phyloP scores from a whole-genome alignment of 1,140 invertebrate genomes.

The Platyscapa corneri region DNA sequence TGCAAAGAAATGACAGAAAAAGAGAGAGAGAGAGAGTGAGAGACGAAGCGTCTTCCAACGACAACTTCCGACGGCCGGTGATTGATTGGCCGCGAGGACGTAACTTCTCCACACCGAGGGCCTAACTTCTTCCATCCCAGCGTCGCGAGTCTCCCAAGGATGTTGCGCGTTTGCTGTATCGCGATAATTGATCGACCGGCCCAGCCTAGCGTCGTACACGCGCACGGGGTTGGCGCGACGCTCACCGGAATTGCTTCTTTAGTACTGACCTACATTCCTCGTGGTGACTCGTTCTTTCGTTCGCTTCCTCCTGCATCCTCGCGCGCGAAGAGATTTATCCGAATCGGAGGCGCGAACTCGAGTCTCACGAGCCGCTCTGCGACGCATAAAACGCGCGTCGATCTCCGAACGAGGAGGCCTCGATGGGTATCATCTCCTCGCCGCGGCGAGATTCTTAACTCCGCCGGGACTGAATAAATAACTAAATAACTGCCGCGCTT shows the following conservation, averaged over 20 bases:
- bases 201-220: too few species aligned
- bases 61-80: slow-evolving; percentile 39
- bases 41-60: too few species aligned
- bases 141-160: slow-evolving; percentile 17
- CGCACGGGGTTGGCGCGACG: slow-evolving; percentile 4
- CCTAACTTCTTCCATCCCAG: neutral
- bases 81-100: slow-evolving; percentile 34
- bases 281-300: neutral
- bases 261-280: neutral
- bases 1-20: neutral
- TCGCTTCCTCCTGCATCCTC: neutral
- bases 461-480: too few species aligned
- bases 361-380: too few species aligned
- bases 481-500: neutral
- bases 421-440: too few species aligned
- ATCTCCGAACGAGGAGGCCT: too few species aligned
- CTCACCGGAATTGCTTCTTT: slow-evolving; percentile 29
- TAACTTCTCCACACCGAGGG: neutral
- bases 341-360: too few species aligned
- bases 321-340: too few species aligned
- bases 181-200: slow-evolving; percentile 23
- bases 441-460: too few species aligned
- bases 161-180: slow-evolving; percentile 39
- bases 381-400: too few species aligned
- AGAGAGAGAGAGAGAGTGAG: neutral